A percentile compares a stretch with the other conserved stretches of the same genome.
Evolutionary conservation across 2,113 vertebrate genomes (phyloP).

Genomic region (Siniperca chuatsi): DNA sequence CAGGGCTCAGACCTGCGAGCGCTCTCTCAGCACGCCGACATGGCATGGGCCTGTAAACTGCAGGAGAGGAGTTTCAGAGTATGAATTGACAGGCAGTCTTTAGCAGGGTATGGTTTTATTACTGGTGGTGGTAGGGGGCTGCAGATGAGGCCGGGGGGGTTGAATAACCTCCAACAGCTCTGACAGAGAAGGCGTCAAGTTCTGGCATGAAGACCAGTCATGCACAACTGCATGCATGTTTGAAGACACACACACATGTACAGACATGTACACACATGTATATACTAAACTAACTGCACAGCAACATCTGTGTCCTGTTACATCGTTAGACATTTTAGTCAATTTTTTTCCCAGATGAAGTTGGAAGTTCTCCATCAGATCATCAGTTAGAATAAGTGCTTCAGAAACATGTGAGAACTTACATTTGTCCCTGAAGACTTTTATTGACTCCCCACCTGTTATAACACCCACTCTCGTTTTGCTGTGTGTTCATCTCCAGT

Average conservation of each 20-base stretch:
- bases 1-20: constrained; percentile 32
- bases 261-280: constrained; percentile 19
- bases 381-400: constrained; percentile 22
- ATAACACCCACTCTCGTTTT: not conserved
- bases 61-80: constrained; percentile 27
- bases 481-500: not conserved
- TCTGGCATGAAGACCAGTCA: constrained; percentile 49
- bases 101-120: constrained; percentile 52
- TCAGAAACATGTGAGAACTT: constrained; percentile 35
- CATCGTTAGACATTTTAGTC: constrained; percentile 8
- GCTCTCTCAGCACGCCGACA: constrained; percentile 36
- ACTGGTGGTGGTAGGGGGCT: constrained; percentile 14
- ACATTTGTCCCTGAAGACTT: constrained; percentile 17
- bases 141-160: not conserved
- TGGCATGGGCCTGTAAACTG: constrained; percentile 53
- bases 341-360: constrained; percentile 23
- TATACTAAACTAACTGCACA: not conserved
- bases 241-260: not conserved
- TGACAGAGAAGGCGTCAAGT: constrained; percentile 35
- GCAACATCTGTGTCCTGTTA: constrained; percentile 52
- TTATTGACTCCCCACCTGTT: constrained; percentile 17
- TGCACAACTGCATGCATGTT: constrained; percentile 17
- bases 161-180: constrained; percentile 34
- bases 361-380: constrained; percentile 36
- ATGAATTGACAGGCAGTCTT: constrained; percentile 48